Conservation (phyloP, 2,797 vertebrate species). For the Tinamus major region DNA sequence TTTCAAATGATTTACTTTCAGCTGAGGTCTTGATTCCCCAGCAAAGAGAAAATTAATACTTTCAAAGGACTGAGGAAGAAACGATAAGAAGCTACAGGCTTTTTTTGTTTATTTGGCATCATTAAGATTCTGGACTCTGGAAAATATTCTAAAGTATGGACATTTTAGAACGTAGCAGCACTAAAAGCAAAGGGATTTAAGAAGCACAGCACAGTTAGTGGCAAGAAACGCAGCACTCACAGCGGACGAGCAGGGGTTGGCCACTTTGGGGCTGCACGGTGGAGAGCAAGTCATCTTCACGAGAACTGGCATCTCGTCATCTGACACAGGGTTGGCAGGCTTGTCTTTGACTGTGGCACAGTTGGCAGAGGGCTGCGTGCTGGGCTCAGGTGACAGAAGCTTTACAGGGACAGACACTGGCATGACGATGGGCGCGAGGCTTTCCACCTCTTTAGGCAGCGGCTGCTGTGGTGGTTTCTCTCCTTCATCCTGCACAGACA, state of each 20-base stretch:
- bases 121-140: not conserved
- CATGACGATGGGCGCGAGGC: constrained; percentile 85
- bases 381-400: constrained; percentile 84
- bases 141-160: not conserved
- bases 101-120: not conserved
- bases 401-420: constrained; percentile 92
- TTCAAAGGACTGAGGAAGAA: not conserved
- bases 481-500: constrained; percentile 88
- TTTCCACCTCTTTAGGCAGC: constrained; percentile 81
- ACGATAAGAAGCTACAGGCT: not conserved
- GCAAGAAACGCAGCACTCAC: constrained; percentile 84
- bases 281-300: constrained; percentile 83
- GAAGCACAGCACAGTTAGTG: constrained; percentile 71
- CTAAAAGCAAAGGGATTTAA: constrained; percentile 80
- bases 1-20: constrained; percentile 36
- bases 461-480: constrained; percentile 77
- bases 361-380: constrained; percentile 81
- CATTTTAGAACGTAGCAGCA: not conserved
- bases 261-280: constrained; percentile 80
- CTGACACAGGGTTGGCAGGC: constrained; percentile 81
- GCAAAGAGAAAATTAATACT: not conserved
- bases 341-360: constrained; percentile 80
- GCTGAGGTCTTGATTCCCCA: not conserved
- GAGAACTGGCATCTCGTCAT: constrained; percentile 85
- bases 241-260: constrained; percentile 82